Percentiles rank a stretch among this genome's conserved stretches.
These are phyloP conservation scores for Morone chrysops DNA, from an alignment of 2,113 vertebrate genomes.

Conservation along the genomic window DNA sequence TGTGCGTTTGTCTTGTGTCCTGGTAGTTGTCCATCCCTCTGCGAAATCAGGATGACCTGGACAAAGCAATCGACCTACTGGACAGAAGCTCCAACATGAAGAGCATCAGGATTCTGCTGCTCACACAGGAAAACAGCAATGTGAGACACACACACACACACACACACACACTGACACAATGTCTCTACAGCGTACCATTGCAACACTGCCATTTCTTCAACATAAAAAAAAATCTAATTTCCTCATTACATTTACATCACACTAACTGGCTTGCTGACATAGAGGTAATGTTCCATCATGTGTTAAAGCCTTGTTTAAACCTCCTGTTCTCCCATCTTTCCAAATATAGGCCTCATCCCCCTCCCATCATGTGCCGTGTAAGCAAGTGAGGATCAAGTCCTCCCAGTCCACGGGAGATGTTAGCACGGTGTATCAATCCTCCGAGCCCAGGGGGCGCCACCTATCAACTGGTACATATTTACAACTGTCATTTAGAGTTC, in stretches of 20 bases:
- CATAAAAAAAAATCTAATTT: conserved; percentile 37
- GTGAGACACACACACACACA: not conserved
- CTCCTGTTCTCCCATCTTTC: not conserved
- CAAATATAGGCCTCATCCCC: conserved; percentile 81
- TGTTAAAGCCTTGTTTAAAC: conserved; percentile 18
- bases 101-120: conserved; percentile 93
- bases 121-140: conserved; percentile 65
- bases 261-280: not conserved
- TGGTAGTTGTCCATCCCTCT: conserved; percentile 93
- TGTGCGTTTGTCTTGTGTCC: conserved; percentile 10
- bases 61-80: conserved; percentile 94
- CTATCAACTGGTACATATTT: conserved; percentile 86
- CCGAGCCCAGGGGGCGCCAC: conserved; percentile 93
- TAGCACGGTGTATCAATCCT: conserved; percentile 88
- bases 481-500: not conserved
- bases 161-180: conserved; percentile 17
- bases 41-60: conserved; percentile 93
- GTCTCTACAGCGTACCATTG: conserved; percentile 12
- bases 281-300: not conserved
- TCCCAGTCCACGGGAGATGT: conserved; percentile 95
- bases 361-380: conserved; percentile 87
- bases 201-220: conserved; percentile 53
- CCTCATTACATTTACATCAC: conserved; percentile 40
- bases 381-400: conserved; percentile 96
- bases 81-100: conserved; percentile 96